Percentiles rank a stretch among this genome's conserved stretches.
phyloP scores from a whole-genome alignment of 2,797 vertebrate species.

The Bradypus variegatus region DNA sequence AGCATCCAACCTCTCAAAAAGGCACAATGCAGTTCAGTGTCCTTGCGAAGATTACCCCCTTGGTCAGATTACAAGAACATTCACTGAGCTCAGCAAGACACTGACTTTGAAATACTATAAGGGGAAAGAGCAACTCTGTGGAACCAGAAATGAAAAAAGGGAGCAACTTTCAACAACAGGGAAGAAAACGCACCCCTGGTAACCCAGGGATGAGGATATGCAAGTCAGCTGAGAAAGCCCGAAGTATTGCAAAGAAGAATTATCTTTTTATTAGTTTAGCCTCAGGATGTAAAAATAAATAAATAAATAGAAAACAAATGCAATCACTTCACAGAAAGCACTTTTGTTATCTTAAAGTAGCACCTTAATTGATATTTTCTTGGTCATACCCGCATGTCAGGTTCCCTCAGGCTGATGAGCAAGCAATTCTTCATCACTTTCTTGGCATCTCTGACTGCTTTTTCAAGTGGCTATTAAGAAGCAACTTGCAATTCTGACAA shows the following conservation, averaged over 20 bases:
- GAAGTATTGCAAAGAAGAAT: slow-evolving; percentile 35
- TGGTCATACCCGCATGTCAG: not conserved
- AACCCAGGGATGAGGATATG: not conserved
- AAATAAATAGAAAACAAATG: slow-evolving; percentile 30
- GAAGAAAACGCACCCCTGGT: not conserved
- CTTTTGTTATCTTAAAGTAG: not conserved
- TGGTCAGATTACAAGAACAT: not conserved
- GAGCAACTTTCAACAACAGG: not conserved
- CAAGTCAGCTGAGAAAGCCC: not conserved
- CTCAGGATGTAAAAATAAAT: slow-evolving; percentile 37
- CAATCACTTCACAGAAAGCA: slow-evolving; percentile 4
- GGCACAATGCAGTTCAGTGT: not conserved
- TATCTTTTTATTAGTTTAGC: slow-evolving; percentile 45
- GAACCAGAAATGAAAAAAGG: slow-evolving; percentile 20
- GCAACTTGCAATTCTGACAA: not conserved
- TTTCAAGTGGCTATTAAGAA: not conserved
- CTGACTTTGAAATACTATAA: not conserved
- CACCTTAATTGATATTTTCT: not conserved
- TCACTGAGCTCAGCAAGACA: slow-evolving; percentile 31
- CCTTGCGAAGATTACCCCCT: not conserved
- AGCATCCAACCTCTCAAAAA: not conserved
- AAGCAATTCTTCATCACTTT: not conserved
- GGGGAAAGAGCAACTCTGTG: slow-evolving; percentile 19
- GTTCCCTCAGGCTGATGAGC: not conserved
- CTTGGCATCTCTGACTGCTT: not conserved